Conservation (phyloP, 2,888 invertebrate species). For the Polyploca ridens region DNA sequence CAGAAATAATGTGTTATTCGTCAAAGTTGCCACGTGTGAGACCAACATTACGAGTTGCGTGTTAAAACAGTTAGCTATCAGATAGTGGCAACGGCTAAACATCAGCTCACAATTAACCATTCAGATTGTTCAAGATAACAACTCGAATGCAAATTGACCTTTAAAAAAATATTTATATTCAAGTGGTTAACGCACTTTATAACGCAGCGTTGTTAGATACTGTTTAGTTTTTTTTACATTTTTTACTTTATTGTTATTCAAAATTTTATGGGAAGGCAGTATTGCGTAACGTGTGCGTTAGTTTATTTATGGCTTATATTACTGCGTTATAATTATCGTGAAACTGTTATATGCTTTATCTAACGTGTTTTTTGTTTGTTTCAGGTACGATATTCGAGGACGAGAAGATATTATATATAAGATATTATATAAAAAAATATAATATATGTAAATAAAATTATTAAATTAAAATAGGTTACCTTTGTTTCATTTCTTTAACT, state of each 20-base stretch:
- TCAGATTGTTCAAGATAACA: constrained; percentile 67
- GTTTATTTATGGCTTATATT: not conserved
- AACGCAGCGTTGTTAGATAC: constrained; percentile 11
- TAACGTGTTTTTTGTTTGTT: too few species aligned
- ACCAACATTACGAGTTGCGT: constrained; percentile 54
- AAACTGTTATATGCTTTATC: not conserved
- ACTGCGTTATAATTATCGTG: not conserved
- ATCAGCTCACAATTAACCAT: constrained; percentile 74
- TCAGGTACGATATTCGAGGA: too few species aligned
- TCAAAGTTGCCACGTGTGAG: constrained; percentile 28
- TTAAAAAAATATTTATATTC: constrained; percentile 28
- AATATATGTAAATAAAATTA: too few species aligned
- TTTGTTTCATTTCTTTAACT: too few species aligned
- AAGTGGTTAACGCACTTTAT: constrained; percentile 25
- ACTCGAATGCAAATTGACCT: constrained; percentile 69
- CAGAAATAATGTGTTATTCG: too few species aligned
- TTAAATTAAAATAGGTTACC: too few species aligned
- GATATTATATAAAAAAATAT: too few species aligned
- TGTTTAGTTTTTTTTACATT: not conserved
- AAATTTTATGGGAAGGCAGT: not conserved
- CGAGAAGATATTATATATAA: too few species aligned
- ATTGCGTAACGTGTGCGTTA: not conserved
- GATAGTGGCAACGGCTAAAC: constrained; percentile 69
- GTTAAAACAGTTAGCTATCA: constrained; percentile 65
- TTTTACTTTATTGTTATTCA: not conserved